Evolutionary conservation across 1,140 invertebrate species (phyloP), one percentile per base, ranked within the genome.

Genomic region (Euborellia annulipes): DNA sequence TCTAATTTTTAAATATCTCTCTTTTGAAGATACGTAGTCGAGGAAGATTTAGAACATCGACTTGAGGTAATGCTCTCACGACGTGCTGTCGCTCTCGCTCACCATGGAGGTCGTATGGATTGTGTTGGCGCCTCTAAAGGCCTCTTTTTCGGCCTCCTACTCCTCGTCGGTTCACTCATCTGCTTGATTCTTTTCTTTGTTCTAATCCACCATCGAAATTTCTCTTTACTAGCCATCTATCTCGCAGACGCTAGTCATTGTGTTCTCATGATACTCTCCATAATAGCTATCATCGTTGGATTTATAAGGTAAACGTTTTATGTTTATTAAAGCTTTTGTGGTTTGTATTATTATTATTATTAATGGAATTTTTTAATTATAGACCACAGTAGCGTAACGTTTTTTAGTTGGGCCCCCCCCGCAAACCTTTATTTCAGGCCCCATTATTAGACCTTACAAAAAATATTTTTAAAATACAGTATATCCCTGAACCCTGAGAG

Each of bases 101-200:
- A 69, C 63, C 78, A 81, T 51, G 75, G 79, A 45, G 82, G 82
- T 44, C 73, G 84, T 44, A 84, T 91, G 34, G 87, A 92, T 63
- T 94, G 88, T 61, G 83, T 91, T 23, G 88, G 89, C 13, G 87
- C 89, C 34, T 89, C 85, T 59, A 87, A 88, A 59, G 89, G 89
- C 50, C 71, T 92, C n/a, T 94, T 94, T 74, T 85, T 88, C 63
- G 89, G 88, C 49, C 74, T 93, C 14, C 72, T 94, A 16, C 72
- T 91, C 32, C 67, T 93, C 43, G 88, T 92, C 22, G 85, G 82
- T n/a, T 86, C 87, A 3, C 69, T 92, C 36, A 93, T 92, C 59
- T 92, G 87, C 62, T 68, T 93, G 57, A 92, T 93, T 53, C 74
- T 93, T 21, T 94, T 92, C 78, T 93, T 93, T 67, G 88, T 93